Evolutionary conservation across 1,140 invertebrate genomes (phyloP), one percentile per base, ranked within the genome.

Genomic region (Sesamia nonagrioides): DNA sequence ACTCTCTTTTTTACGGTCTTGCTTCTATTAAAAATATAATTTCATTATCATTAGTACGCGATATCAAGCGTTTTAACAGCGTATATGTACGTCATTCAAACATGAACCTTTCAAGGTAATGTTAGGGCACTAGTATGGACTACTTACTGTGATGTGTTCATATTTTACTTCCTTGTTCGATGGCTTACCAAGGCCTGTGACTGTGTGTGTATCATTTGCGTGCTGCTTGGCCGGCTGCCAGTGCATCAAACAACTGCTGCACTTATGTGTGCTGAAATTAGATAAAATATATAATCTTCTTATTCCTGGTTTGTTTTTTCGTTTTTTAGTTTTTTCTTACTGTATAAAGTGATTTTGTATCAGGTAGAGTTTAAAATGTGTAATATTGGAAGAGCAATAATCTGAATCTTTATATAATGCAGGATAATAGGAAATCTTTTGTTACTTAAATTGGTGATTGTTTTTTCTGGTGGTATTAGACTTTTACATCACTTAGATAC

Each of bases 221-320:
- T 82, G 84, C 83, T 86, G 74, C 82, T 91, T 93, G 92, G 90
- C 88, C 52, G 63, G 6, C 27, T 82, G 88, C 91, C 91, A 93
- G 90, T 89, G 83, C 86, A 85, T 84, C 74, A 81, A 84, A 79
- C 63, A 74, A 77, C 54, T 79, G 79, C 18, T 84, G 77, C 84
- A 78, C 75, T 79, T 82, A 76, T 69, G 45, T 50, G 54, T 78
- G 37, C 27, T 15, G 18, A 80, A 77, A 75, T 82, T 18, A 52
- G 66, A 81, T 82, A 78, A 73, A 73, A 82, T 80, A 61, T 45
- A 75, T 75, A 35, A 77, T 35, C 54, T 77, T 87, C 73, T 85
- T 60, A 77, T 76, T 69, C 82, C 84, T 72, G 77, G 58, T n/a
- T n/a, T n/a, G 48, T 78, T 87, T 81, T 88, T 88, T 84, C 84